These are phyloP conservation scores for Echinarachnius parma DNA, from an alignment of 53 echinoderm and acorn worm species.

Conservation along the genomic window DNA sequence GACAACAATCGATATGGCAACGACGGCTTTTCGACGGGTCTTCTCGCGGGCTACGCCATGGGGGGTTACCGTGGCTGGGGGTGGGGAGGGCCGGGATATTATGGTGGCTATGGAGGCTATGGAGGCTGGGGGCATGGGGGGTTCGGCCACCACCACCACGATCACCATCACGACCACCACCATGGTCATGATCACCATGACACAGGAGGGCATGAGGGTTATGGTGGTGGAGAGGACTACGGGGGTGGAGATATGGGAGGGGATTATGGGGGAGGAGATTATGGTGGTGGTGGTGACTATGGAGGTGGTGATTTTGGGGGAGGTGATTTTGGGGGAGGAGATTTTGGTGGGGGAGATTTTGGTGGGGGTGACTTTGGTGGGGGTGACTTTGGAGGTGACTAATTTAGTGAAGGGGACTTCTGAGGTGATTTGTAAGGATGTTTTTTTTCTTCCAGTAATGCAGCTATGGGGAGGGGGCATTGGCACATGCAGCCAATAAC, in stretches of 20 bases:
- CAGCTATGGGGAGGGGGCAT: no score
- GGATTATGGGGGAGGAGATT: neutral
- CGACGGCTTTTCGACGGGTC: slow-evolving; percentile 17
- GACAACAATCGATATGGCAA: neutral
- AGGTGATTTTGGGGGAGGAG: slow-evolving; percentile 28
- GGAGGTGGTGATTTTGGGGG: slow-evolving; percentile 6
- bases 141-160: slow-evolving; percentile 4
- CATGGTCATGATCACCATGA: slow-evolving; percentile 21
- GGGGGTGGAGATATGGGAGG: neutral
- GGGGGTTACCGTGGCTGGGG: slow-evolving; percentile 30
- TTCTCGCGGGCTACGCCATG: slow-evolving; percentile 12
- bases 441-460: no score
- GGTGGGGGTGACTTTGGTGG: slow-evolving; percentile 19
- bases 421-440: no score
- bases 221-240: slow-evolving; percentile 1
- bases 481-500: no score
- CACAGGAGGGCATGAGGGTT: neutral
- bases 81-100: slow-evolving; percentile 3
- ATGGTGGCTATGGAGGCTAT: neutral
- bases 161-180: slow-evolving; percentile 6
- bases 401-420: neutral
- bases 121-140: slow-evolving; percentile 17
- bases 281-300: neutral
- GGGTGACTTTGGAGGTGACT: slow-evolving; percentile 17
- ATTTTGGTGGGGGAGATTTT: slow-evolving; percentile 17